Evolutionary conservation across 2,888 invertebrate species (phyloP).

Genomic region (Opisthograptis luteolata): DNA sequence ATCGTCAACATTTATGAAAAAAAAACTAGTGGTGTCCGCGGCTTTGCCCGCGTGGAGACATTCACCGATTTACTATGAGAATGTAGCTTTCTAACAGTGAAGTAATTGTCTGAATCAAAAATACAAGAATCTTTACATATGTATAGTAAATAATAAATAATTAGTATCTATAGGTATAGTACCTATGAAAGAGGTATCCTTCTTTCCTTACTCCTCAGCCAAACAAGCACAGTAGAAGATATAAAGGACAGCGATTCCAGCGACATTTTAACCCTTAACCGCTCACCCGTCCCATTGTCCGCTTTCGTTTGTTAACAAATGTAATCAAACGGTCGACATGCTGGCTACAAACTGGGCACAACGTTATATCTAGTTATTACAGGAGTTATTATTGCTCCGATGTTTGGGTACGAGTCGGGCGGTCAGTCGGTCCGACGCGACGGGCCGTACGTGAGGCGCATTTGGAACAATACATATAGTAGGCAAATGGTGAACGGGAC

Average conservation of each 20-base stretch:
- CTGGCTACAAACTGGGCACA: constrained; percentile 38
- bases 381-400: constrained; percentile 47
- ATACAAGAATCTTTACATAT: too few relatives aligned
- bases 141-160: too few relatives aligned
- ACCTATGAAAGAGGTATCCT: too few relatives aligned
- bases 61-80: too few relatives aligned
- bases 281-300: constrained; percentile 40
- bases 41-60: too few relatives aligned
- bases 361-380: constrained; percentile 50
- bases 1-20: too few relatives aligned
- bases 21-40: too few relatives aligned
- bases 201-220: background rate
- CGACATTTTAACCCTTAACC: constrained; percentile 41
- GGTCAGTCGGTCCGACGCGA: constrained; percentile 31
- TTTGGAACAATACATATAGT: constrained; percentile 27
- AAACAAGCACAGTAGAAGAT: too few relatives aligned
- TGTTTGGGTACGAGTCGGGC: constrained; percentile 38
- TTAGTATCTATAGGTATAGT: too few relatives aligned
- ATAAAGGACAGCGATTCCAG: too few relatives aligned
- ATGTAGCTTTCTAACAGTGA: too few relatives aligned
- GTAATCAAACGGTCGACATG: constrained; percentile 60
- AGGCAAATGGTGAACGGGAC: constrained; percentile 31
- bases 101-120: too few relatives aligned
- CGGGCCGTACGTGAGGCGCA: constrained; percentile 28
- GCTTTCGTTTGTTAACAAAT: constrained; percentile 62